Evolutionary conservation across 2,797 vertebrate species (phyloP).

Genomic region (Taenioides sp.): DNA sequence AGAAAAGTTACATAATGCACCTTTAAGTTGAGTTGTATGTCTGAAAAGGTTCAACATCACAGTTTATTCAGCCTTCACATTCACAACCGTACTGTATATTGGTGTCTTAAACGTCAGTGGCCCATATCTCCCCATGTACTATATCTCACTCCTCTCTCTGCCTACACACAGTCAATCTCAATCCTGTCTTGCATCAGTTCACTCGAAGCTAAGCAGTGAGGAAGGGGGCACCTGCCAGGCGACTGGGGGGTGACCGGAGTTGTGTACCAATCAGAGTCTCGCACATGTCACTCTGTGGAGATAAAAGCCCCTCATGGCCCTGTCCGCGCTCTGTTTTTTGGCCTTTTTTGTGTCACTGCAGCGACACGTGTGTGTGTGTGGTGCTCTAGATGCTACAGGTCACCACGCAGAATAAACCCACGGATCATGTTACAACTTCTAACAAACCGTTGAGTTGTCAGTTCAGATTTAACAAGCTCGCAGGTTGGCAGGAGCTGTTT

Average conservation of each 20-base stretch:
- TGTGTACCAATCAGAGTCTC: slow-evolving; percentile 66
- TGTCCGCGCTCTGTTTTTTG: slow-evolving; percentile 30
- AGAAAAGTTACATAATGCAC: no score
- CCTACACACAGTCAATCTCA: slow-evolving; percentile 56
- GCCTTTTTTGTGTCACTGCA: slow-evolving; percentile 20
- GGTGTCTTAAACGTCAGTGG: slow-evolving; percentile 39
- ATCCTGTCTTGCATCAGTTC: slow-evolving; percentile 65
- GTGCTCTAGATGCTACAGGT: slow-evolving; percentile 39
- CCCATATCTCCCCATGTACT: slow-evolving; percentile 47
- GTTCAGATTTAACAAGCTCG: slow-evolving; percentile 2
- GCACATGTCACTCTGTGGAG: slow-evolving; percentile 60
- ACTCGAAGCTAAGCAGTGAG: slow-evolving; percentile 47
- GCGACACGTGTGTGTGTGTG: slow-evolving; percentile 40
- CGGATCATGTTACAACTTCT: slow-evolving; percentile 30
- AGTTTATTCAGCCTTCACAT: slow-evolving; percentile 14
- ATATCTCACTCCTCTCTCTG: slow-evolving; percentile 47
- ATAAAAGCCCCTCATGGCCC: slow-evolving; percentile 61
- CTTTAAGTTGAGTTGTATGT: neutral
- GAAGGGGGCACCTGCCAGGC: slow-evolving; percentile 29
- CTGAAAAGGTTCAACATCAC: neutral
- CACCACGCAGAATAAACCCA: slow-evolving; percentile 43
- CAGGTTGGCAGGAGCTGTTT: slow-evolving; percentile 3
- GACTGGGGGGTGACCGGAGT: slow-evolving; percentile 39
- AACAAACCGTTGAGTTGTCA: slow-evolving; percentile 25
- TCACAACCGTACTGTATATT: slow-evolving; percentile 8